Evolutionary conservation across 2,797 vertebrate species (phyloP).

Genomic region (Cuculus canorus): DNA sequence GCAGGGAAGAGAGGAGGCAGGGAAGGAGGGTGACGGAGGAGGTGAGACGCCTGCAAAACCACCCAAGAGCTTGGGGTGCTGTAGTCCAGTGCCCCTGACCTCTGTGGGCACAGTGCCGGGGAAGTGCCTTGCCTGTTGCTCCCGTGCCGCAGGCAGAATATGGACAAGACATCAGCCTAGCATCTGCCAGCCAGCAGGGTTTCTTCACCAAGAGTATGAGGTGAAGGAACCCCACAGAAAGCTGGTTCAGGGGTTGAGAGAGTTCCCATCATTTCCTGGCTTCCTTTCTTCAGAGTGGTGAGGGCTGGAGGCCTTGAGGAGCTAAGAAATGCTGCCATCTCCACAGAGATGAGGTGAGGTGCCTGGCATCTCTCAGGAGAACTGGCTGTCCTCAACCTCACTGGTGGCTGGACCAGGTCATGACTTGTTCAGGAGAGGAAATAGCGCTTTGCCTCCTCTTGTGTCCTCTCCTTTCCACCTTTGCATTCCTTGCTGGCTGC

Average conservation of each 20-base stretch:
- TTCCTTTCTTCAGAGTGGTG: background rate
- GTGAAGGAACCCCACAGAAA: background rate
- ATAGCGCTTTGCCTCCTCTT: background rate
- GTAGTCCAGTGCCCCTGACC: background rate
- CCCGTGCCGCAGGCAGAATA: accelerated
- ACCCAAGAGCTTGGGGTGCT: background rate
- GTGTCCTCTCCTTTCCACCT: background rate
- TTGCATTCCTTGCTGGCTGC: background rate
- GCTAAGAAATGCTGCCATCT: background rate
- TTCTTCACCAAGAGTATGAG: background rate
- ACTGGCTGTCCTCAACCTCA: background rate
- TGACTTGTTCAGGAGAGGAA: background rate
- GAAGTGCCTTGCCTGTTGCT: no score
- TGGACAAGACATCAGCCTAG: background rate
- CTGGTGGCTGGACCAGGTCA: accelerated
- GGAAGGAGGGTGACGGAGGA: background rate
- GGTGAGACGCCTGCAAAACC: background rate
- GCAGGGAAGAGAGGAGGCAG: background rate
- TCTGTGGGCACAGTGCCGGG: accelerated
- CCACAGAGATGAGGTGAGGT: background rate
- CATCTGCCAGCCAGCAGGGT: background rate
- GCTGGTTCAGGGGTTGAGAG: background rate
- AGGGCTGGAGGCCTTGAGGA: background rate
- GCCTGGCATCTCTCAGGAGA: background rate
- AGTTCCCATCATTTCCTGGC: background rate